Conservation (phyloP, 2,113 vertebrate genomes). For the Aspidoscelis tigris region DNA sequence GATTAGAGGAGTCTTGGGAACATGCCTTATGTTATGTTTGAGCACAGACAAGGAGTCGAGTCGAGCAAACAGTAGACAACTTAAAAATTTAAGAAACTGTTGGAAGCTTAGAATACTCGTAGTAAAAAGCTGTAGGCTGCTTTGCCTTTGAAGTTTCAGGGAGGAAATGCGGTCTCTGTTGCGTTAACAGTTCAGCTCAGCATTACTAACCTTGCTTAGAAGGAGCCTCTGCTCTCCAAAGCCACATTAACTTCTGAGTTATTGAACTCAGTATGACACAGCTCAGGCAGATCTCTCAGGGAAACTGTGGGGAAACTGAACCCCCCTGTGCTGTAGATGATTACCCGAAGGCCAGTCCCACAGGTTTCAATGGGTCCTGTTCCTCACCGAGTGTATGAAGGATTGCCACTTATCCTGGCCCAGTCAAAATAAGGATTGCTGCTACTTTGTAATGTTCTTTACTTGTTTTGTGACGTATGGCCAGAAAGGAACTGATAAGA, state of each 20-base stretch:
- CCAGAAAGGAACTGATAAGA: conserved; percentile 11
- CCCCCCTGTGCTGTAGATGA: too few relatives aligned
- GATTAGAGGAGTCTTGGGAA: too few relatives aligned
- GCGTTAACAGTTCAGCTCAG: background rate
- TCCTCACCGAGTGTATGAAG: background rate
- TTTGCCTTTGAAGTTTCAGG: background rate
- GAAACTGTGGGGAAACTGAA: too few relatives aligned
- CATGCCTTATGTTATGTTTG: too few relatives aligned
- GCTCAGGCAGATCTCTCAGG: background rate
- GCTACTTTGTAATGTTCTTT: background rate
- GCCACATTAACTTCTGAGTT: background rate
- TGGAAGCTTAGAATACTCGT: too few relatives aligned
- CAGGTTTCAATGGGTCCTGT: background rate
- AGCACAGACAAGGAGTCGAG: too few relatives aligned
- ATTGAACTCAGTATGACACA: background rate
- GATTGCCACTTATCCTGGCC: conserved; percentile 17
- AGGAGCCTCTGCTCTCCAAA: background rate
- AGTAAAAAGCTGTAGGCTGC: too few relatives aligned
- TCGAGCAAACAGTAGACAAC: too few relatives aligned
- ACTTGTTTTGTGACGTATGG: background rate
- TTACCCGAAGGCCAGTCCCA: background rate
- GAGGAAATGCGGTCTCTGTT: background rate
- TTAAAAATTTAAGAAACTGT: too few relatives aligned
- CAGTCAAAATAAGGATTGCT: conserved; percentile 23
- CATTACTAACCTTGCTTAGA: background rate